These are phyloP conservation scores for Drosophila gaucha DNA, from an alignment of 2,888 invertebrate genomes.

Conservation along the genomic window DNA sequence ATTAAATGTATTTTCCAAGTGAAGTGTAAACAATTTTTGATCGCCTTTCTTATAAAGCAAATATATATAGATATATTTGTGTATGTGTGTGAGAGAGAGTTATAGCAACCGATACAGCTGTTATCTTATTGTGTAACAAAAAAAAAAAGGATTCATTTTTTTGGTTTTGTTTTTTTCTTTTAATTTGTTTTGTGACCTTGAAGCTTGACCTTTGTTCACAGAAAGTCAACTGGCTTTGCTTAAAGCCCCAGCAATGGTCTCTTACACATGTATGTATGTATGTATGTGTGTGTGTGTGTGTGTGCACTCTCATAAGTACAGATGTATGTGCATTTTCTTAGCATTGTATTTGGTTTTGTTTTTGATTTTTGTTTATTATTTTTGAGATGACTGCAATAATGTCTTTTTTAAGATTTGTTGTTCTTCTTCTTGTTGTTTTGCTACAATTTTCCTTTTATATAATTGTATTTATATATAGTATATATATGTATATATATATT, in stretches of 20 bases:
- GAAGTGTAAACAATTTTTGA: slow-evolving; percentile 53
- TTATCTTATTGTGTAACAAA: slow-evolving; percentile 28
- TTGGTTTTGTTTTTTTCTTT: neutral
- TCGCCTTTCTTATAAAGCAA: slow-evolving; percentile 46
- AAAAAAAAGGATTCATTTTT: slow-evolving; percentile 10
- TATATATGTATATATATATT: slow-evolving; percentile 46
- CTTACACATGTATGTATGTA: neutral
- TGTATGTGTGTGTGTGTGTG: neutral
- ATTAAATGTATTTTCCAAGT: slow-evolving; percentile 54
- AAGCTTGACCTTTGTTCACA: slow-evolving; percentile 5
- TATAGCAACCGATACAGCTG: too few relatives aligned
- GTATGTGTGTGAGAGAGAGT: neutral
- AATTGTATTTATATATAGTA: slow-evolving; percentile 20
- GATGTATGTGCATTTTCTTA: slow-evolving; percentile 11
- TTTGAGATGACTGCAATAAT: slow-evolving; percentile 33
- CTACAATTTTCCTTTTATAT: slow-evolving; percentile 19
- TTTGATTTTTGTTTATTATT: slow-evolving; percentile 17
- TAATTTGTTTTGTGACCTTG: neutral
- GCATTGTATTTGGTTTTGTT: slow-evolving; percentile 15
- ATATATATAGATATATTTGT: slow-evolving; percentile 26
- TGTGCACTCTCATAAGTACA: neutral
- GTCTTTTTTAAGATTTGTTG: slow-evolving; percentile 3
- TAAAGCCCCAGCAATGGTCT: too few relatives aligned
- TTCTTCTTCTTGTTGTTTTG: neutral
- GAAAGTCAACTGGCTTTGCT: slow-evolving; percentile 28